Percentiles rank a stretch among this genome's conserved stretches.
These are phyloP conservation scores for Drosophila melanogaster DNA, from an alignment of 1,140 invertebrate species.

Conservation along the genomic window DNA sequence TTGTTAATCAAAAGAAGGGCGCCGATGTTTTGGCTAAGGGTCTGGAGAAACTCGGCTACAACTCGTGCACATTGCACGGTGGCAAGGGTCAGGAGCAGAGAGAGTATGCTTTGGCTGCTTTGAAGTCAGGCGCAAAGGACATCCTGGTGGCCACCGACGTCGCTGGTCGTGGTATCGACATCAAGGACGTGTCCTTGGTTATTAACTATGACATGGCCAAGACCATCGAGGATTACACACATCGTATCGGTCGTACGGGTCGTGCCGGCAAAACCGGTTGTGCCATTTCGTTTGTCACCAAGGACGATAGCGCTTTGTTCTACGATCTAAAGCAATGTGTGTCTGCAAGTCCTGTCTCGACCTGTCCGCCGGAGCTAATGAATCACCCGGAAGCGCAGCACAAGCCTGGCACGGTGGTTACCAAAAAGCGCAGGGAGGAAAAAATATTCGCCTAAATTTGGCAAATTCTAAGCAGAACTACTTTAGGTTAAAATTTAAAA, in stretches of 20 bases:
- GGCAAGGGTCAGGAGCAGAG: conserved; percentile 99
- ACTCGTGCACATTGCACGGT: conserved; percentile 98
- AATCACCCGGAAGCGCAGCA: conserved; percentile 99
- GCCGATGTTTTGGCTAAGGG: conserved; percentile 99
- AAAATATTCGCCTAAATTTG: conserved; percentile 93
- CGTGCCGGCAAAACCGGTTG: conserved; percentile 98
- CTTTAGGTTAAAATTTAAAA: conserved; percentile 10
- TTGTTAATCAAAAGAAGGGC: conserved; percentile 99
- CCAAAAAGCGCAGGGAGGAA: conserved; percentile 97
- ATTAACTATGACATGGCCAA: conserved; percentile 99
- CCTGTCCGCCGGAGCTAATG: conserved; percentile 97
- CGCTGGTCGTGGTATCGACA: conserved; percentile 99
- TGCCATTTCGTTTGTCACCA: conserved; percentile 98
- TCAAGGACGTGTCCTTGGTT: conserved; percentile 99
- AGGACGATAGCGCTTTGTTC: conserved; percentile 97
- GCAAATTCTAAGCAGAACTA: not conserved
- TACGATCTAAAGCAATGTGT: conserved; percentile 98
- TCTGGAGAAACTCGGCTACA: conserved; percentile 98
- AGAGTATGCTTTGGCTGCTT: conserved; percentile 98
- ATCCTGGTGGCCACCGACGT: conserved; percentile 99
- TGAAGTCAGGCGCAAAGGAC: conserved; percentile 97
- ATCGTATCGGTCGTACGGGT: conserved; percentile 99
- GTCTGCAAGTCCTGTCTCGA: conserved; percentile 95
- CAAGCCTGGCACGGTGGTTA: conserved; percentile 97
- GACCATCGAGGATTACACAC: conserved; percentile 99